Conservation (phyloP, 2,113 vertebrate genomes). For the Saiga tatarica region DNA sequence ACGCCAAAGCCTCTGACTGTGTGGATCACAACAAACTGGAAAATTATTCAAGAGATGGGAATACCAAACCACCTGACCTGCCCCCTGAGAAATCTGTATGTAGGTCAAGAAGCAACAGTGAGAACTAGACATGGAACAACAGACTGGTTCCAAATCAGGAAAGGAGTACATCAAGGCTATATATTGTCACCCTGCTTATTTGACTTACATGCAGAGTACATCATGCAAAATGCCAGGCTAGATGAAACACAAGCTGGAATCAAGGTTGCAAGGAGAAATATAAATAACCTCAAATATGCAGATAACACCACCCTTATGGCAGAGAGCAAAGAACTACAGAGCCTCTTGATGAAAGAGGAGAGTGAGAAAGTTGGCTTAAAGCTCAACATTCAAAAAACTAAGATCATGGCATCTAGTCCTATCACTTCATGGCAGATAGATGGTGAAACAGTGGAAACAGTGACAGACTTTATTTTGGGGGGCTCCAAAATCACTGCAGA, state of each 20-base stretch:
- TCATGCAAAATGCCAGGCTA: background rate
- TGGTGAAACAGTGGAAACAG: background rate
- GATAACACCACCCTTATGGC: background rate
- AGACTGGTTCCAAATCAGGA: background rate
- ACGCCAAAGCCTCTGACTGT: background rate
- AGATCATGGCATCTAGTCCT: background rate
- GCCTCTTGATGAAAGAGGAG: background rate
- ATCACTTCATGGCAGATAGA: background rate
- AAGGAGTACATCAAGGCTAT: background rate
- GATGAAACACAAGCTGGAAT: background rate
- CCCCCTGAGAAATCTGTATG: background rate
- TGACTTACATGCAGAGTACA: background rate
- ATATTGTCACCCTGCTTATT: background rate
- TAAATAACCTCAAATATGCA: background rate
- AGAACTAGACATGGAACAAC: background rate
- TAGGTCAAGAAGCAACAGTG: background rate
- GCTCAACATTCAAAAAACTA: background rate
- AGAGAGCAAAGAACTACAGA: background rate
- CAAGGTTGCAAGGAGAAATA: background rate
- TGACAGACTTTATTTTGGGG: background rate
- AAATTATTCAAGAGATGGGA: background rate
- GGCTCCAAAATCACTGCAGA: background rate
- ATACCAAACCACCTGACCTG: background rate
- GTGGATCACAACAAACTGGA: background rate
- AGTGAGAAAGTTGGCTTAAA: background rate